phyloP scores from a whole-genome alignment of 1,140 invertebrate species.

The Mesaphorura yosii region DNA sequence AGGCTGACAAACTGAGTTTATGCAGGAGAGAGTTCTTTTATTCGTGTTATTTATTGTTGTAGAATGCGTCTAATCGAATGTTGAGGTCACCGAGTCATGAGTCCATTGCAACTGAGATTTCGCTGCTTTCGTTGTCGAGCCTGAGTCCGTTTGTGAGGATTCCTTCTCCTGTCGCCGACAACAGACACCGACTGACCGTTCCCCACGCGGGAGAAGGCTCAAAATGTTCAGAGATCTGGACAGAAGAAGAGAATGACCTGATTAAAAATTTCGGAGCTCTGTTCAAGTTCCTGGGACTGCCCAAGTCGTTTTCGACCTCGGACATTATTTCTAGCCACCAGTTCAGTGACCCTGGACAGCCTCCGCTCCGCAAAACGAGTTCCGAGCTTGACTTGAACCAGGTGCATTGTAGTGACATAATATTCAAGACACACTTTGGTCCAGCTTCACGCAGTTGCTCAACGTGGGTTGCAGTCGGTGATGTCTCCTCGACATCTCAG shows the following conservation, averaged over 20 bases:
- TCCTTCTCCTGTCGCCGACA: slow-evolving; percentile 51
- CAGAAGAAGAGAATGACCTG: slow-evolving; percentile 60
- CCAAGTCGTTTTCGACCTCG: slow-evolving; percentile 66
- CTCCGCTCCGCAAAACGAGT: slow-evolving; percentile 52
- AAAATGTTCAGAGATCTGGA: slow-evolving; percentile 22
- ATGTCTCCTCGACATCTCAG: slow-evolving; percentile 55
- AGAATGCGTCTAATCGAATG: slow-evolving; percentile 38
- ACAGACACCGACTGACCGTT: slow-evolving; percentile 34
- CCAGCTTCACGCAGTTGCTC: slow-evolving; percentile 67
- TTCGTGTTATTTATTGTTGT: slow-evolving; percentile 13
- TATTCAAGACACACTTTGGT: slow-evolving; percentile 48
- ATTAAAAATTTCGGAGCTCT: slow-evolving; percentile 63
- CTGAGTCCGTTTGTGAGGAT: slow-evolving; percentile 56
- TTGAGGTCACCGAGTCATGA: slow-evolving; percentile 67
- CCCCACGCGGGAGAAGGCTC: slow-evolving; percentile 32
- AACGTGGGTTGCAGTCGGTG: slow-evolving; percentile 72
- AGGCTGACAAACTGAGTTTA: no score
- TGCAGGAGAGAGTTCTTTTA: no score
- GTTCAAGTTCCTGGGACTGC: slow-evolving; percentile 62
- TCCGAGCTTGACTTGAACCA: slow-evolving; percentile 38
- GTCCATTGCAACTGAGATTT: slow-evolving; percentile 67
- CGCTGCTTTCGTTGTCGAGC: slow-evolving; percentile 64
- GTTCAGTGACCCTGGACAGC: slow-evolving; percentile 26
- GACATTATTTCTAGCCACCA: slow-evolving; percentile 46
- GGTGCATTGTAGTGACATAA: slow-evolving; percentile 42